Base-by-base conservation (phyloP, 2,113 vertebrate genomes). In the Pipa parva region DNA sequence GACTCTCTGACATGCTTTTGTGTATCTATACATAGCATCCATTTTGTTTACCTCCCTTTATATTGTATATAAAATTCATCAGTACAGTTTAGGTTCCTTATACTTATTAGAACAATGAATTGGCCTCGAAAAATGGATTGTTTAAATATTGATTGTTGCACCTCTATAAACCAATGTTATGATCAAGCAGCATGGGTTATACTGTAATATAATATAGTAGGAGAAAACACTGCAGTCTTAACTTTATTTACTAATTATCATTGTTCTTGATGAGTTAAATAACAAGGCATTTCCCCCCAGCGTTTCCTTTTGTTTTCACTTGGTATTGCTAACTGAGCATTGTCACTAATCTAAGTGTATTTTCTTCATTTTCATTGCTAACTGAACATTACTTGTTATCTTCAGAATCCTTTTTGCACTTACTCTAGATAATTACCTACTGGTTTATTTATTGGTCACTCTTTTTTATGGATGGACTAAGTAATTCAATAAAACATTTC, bases 321-420 rank as follows among this genome's bases (percentile, higher is more conserved):
- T n/a, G n/a, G 37, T 18, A 17, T 31, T 4, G 10, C 7, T 39
- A 24, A 37, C 29, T 52, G 27, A 54, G 50, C 39, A 8, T 27
- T 25, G 7, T 45, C 3, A 5, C 36, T 60, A 20, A 60, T 24
- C 27, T 54, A 31, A 22, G 56, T 59, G 31, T 12, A 39, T 39
- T 59, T 46, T 73, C 63, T 72, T 77, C 59, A 26, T 75, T 64
- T 65, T 75, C 61, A 48, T 15, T 27, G 26, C 63, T 71, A 59
- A 73, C 24, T 45, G 50, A 71, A 74, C 60, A 50, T 42, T 60
- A 63, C 72, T 37, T 63, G 50, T 73, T 65, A 22, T 10, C 33
- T 54, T 42, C 36, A 20, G 13, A 48, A 26, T 42, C 71, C 71
- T 52, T 25, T 39, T 42, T 4, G 28, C 9, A 27, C 66, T 33